Base-by-base conservation (phyloP, 2,888 invertebrate species). In the Ectropis crepuscularia region DNA sequence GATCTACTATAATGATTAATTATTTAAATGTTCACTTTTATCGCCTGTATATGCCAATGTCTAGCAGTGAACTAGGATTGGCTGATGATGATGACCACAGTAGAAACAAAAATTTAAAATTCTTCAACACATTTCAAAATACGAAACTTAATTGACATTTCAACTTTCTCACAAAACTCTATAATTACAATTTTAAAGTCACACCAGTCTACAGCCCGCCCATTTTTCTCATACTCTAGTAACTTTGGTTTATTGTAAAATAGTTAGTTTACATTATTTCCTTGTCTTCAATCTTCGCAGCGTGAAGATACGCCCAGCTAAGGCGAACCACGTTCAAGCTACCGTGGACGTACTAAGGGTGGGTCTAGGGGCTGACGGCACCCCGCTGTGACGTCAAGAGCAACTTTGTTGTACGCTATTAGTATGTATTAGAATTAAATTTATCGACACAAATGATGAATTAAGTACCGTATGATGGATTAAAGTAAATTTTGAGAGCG, bases 381-480 rank as follows among this genome's bases (percentile, higher is more conserved):
- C 76, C 90, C 89, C 80, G 89, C 84, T 74, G 90, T n/a, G 68
- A 65, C 65, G 65, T 78, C 74, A 74, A 77, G 74, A 76, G 76
- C 75, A 70, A 84, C 76, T 80, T 80, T 87, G 82, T 88, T 78
- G 75, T 75, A 77, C 77, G 69, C 73, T 84, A 82, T 83, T 83
- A 78, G 67, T 10, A 77, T 74, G 80, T 80, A 87, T 85, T 80
- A 80, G 73, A 81, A 76, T 82, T 86, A 80, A 88, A 87, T 89
- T 88, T 87, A 82, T 80, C 77, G 82, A 77, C 78, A 81, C 74
- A 78, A 79, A 72, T 76, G 58, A 57, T 66, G 63, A 57, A 68
- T 64, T 67, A 55, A 60, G 54, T 53, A 45, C 41, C 28, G 45
- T 53, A 43, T 53, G 49, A 8, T 54, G 59, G 45, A 62, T 70